A percentile compares a stretch with the other conserved stretches of the same genome.
Conservation (phyloP, 2,797 vertebrate species). For the Eupleurogrammus muticus region DNA sequence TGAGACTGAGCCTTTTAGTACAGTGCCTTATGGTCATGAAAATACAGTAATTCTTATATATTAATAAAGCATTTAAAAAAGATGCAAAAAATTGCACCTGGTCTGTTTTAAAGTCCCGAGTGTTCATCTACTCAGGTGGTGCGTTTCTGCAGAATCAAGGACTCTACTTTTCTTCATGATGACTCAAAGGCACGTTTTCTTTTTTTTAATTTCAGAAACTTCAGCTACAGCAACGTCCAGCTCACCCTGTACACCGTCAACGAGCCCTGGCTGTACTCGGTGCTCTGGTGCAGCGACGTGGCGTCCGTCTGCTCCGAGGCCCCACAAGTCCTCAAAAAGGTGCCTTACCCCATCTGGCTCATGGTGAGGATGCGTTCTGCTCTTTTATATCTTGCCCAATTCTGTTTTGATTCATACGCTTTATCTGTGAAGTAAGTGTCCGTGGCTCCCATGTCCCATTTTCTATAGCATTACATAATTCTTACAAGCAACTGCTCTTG, state of each 20-base stretch:
- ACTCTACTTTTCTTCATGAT: no score
- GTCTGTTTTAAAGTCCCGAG: no score
- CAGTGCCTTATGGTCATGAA: no score
- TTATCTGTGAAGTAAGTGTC: neutral
- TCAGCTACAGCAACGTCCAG: conserved; percentile 85
- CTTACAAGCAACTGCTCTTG: no score
- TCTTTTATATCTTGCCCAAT: neutral
- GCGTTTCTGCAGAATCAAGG: no score
- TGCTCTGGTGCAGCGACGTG: conserved; percentile 94
- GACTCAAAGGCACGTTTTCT: conserved; percentile 1
- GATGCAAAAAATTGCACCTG: no score
- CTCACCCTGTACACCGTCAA: conserved; percentile 93
- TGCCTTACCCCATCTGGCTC: conserved; percentile 93
- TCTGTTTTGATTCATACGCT: neutral
- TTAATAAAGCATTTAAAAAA: no score
- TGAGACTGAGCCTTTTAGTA: no score
- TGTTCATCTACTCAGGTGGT: no score
- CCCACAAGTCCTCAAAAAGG: conserved; percentile 88
- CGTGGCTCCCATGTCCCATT: no score
- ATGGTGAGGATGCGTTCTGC: conserved; percentile 86
- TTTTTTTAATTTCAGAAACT: conserved; percentile 90
- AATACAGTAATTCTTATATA: no score
- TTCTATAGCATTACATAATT: no score
- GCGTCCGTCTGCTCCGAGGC: conserved; percentile 92
- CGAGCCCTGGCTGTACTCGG: conserved; percentile 93